These are phyloP conservation scores for Brachirus orientalis DNA, from an alignment of 2,113 vertebrate species.

Conservation along the genomic window DNA sequence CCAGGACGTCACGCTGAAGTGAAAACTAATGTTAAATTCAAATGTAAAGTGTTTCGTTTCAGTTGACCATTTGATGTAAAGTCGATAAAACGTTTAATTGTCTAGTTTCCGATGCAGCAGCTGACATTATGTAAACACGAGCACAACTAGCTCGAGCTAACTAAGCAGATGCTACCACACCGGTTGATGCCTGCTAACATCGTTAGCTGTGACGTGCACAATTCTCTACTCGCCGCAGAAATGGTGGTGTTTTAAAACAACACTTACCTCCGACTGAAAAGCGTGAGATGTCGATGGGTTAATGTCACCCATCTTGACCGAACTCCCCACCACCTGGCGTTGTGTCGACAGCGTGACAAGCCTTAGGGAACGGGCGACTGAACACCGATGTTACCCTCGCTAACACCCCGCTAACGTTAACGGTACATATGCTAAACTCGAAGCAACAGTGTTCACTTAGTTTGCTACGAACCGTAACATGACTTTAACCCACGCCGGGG, in stretches of 20 bases:
- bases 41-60: neutral
- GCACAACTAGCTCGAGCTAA: constrained; percentile 45
- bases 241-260: constrained; percentile 21
- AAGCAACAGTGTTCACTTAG: constrained; percentile 63
- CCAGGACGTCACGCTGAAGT: neutral
- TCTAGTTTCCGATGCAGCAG: neutral
- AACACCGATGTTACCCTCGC: constrained; percentile 46
- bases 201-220: constrained; percentile 29
- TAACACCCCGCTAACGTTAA: constrained; percentile 40
- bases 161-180: constrained; percentile 38
- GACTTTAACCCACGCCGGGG: neutral
- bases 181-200: constrained; percentile 49
- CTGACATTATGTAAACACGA: constrained; percentile 57
- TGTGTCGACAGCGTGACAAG: constrained; percentile 16
- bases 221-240: constrained; percentile 6
- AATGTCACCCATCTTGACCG: constrained; percentile 70
- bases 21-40: neutral
- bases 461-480: constrained; percentile 2
- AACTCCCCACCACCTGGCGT: constrained; percentile 40
- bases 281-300: constrained; percentile 72
- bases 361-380: constrained; percentile 5
- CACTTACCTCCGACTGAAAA: constrained; percentile 75
- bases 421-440: constrained; percentile 39
- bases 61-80: neutral
- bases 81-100: neutral